These are phyloP conservation scores for Anguilla marmorata DNA, from an alignment of 2,797 vertebrate genomes.

Conservation along the genomic window DNA sequence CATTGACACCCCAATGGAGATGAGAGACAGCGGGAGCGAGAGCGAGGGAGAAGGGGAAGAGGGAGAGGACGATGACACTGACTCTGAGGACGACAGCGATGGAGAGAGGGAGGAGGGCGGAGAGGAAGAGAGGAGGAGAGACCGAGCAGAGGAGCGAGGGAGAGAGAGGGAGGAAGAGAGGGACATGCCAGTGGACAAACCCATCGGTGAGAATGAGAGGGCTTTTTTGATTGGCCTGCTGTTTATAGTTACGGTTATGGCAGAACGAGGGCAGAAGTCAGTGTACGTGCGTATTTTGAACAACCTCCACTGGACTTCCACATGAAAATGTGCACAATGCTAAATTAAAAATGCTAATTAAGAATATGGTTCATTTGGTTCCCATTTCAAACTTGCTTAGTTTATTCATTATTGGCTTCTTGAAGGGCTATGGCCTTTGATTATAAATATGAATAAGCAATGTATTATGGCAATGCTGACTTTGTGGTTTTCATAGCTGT, in stretches of 20 bases:
- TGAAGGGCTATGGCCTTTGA: no score
- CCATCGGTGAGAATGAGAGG: conserved; percentile 52
- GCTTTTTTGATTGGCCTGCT: not conserved
- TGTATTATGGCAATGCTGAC: no score
- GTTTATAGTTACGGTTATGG: not conserved
- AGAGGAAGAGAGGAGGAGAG: conserved; percentile 58
- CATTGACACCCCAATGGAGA: conserved; percentile 57
- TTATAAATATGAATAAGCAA: no score
- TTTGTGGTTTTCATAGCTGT: no score
- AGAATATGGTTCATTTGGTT: no score
- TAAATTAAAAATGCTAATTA: no score
- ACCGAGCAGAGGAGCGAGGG: conserved; percentile 74
- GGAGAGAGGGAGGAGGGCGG: conserved; percentile 66
- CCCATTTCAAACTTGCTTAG: no score
- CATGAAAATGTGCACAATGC: no score
- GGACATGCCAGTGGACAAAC: conserved; percentile 54
- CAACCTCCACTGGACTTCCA: no score
- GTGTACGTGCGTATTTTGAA: no score
- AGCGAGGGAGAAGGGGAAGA: conserved; percentile 84
- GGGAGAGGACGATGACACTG: conserved; percentile 84
- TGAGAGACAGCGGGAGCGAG: conserved; percentile 75
- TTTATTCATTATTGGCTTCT: no score
- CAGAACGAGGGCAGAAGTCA: no score
- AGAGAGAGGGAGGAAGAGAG: conserved; percentile 69
- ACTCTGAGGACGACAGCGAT: conserved; percentile 87